Percentiles rank a stretch among this genome's conserved stretches.
Evolutionary conservation across 2,888 invertebrate species (phyloP).

Genomic region (Drosophila limbata): DNA sequence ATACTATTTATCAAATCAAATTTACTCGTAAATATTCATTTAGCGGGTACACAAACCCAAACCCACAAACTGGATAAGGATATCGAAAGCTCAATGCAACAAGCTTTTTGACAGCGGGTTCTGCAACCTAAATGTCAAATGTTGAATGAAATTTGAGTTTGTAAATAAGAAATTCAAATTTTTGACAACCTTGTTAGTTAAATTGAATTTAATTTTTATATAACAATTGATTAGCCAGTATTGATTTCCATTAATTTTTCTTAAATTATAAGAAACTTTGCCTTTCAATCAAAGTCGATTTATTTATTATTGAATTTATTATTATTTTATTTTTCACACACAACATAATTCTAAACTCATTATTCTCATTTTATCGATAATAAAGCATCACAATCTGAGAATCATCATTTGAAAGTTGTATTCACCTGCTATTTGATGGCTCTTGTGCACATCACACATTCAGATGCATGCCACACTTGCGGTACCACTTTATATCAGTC

Average conservation of each 20-base stretch:
- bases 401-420: neutral
- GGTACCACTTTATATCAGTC: neutral
- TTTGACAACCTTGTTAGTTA: too few species aligned
- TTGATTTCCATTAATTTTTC: too few species aligned
- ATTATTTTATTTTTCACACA: too few species aligned
- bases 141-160: too few species aligned
- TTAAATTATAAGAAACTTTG: too few species aligned
- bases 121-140: neutral
- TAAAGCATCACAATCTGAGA: too few species aligned
- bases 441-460: neutral
- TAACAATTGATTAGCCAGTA: too few species aligned
- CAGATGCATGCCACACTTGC: neutral
- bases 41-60: conserved; percentile 35
- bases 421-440: neutral
- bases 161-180: too few species aligned
- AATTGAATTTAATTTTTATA: too few species aligned
- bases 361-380: neutral
- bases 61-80: conserved; percentile 9
- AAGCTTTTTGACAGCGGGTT: neutral
- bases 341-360: too few species aligned
- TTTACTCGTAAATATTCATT: neutral
- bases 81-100: conserved; percentile 31
- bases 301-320: too few species aligned
- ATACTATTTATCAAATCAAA: neutral
- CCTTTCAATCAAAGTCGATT: too few species aligned